Evolutionary conservation across 2,888 invertebrate genomes (phyloP).

Genomic region (Drosophila rubida): DNA sequence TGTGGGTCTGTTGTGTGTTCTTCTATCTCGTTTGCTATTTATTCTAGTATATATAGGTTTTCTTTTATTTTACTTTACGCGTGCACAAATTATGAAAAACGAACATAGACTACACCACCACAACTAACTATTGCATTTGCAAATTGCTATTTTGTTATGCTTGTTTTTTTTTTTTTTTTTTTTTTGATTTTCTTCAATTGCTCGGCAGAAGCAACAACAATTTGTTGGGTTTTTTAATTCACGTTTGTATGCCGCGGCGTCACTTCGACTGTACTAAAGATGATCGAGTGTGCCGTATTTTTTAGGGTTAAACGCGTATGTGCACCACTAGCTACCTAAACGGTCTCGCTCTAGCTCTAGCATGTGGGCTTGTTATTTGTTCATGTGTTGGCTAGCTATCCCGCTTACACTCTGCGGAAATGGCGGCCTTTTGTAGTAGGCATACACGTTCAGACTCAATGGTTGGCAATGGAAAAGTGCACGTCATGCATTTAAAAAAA

Average conservation of each 20-base stretch:
- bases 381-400: conserved; percentile 18
- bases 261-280: conserved; percentile 78
- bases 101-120: conserved; percentile 20
- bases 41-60: conserved; percentile 45
- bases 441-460: conserved; percentile 39
- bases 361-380: conserved; percentile 17
- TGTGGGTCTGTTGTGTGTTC: conserved; percentile 17
- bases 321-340: conserved; percentile 2
- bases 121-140: conserved; percentile 10
- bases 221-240: conserved; percentile 50
- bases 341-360: conserved; percentile 39
- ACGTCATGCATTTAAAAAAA: conserved; percentile 4
- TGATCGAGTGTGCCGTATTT: conserved; percentile 75
- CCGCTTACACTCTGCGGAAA: conserved; percentile 61
- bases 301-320: conserved; percentile 75
- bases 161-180: conserved; percentile 33
- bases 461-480: conserved; percentile 13
- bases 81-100: conserved; percentile 7
- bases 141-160: conserved; percentile 11
- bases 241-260: conserved; percentile 69
- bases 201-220: conserved; percentile 52
- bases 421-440: conserved; percentile 54
- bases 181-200: conserved; percentile 27
- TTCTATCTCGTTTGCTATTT: conserved; percentile 44
- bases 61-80: conserved; percentile 13